phyloP scores from a whole-genome alignment of 2,888 invertebrate species.

The Eupithecia insigniata region DNA sequence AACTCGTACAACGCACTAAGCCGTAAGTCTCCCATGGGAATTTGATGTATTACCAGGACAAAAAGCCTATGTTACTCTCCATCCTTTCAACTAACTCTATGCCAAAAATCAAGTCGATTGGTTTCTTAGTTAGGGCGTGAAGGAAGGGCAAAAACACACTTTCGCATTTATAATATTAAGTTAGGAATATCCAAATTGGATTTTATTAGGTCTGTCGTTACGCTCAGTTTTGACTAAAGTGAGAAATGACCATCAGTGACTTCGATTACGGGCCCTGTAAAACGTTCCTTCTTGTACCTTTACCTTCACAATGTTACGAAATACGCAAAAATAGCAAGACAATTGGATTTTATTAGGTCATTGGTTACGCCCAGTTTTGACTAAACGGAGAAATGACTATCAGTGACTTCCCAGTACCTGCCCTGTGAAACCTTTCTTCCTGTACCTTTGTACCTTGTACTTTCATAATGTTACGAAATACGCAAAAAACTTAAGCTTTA shows the following conservation, averaged over 20 bases:
- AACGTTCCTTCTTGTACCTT: not conserved
- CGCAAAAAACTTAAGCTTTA: not conserved
- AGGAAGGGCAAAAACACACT: too few relatives aligned
- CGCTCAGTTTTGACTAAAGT: not conserved
- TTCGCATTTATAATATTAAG: too few relatives aligned
- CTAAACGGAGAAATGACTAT: not conserved
- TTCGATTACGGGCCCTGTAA: not conserved
- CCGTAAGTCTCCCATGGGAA: too few relatives aligned
- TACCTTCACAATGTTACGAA: not conserved
- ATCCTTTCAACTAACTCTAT: too few relatives aligned
- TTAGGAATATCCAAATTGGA: constrained; percentile 1
- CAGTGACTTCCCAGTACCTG: not conserved
- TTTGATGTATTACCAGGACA: too few relatives aligned
- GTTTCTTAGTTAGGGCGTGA: too few relatives aligned
- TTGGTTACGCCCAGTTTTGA: not conserved
- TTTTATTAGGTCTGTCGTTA: not conserved
- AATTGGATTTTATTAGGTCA: not conserved
- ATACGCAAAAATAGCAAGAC: not conserved
- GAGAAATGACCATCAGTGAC: not conserved
- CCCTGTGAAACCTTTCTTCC: too few relatives aligned
- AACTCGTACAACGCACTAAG: too few relatives aligned
- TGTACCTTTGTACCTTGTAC: too few relatives aligned
- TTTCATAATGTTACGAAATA: too few relatives aligned
- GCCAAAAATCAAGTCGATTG: too few relatives aligned
- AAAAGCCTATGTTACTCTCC: too few relatives aligned